phyloP scores from a whole-genome alignment of 2,113 vertebrate species.

The Cranoglanis bouderius region DNA sequence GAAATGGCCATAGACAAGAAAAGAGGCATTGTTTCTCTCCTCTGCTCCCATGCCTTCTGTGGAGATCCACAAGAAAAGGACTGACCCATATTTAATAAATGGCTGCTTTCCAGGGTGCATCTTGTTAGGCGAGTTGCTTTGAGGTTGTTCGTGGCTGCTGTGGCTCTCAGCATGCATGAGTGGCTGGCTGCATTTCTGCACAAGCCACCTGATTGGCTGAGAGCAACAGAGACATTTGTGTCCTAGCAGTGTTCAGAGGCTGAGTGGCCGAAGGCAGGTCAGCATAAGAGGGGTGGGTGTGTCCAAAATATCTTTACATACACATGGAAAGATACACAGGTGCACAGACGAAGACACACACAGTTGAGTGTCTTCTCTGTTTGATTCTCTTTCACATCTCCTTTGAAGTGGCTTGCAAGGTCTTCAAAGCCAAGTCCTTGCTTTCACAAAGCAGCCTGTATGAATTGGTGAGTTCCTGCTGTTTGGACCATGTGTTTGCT shows the following conservation, averaged over 20 bases:
- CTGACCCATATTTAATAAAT: conserved; percentile 60
- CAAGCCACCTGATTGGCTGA: conserved; percentile 48
- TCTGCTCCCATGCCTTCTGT: conserved; percentile 43
- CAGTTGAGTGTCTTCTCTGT: conserved; percentile 15
- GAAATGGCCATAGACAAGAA: conserved; percentile 45
- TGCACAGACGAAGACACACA: background rate
- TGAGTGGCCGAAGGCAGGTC: conserved; percentile 41
- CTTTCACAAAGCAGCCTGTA: conserved; percentile 13
- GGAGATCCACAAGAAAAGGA: conserved; percentile 50
- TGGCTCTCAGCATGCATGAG: conserved; percentile 47
- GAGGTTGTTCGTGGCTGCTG: conserved; percentile 51
- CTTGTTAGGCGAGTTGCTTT: conserved; percentile 51
- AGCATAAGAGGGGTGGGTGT: conserved; percentile 35
- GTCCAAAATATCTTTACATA: conserved; percentile 46
- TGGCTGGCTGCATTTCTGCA: conserved; percentile 46
- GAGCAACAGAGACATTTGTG: conserved; percentile 43
- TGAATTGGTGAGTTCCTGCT: conserved; percentile 45
- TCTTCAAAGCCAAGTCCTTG: conserved; percentile 30
- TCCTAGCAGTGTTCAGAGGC: conserved; percentile 44
- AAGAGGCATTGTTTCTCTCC: conserved; percentile 49
- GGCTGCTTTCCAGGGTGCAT: conserved; percentile 52
- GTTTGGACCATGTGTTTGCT: background rate
- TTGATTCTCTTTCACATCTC: conserved; percentile 26
- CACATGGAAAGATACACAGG: conserved; percentile 31
- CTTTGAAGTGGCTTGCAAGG: conserved; percentile 43